phyloP scores from a whole-genome alignment of 2,113 vertebrate species.

The Ophthalmolycus amberensis region DNA sequence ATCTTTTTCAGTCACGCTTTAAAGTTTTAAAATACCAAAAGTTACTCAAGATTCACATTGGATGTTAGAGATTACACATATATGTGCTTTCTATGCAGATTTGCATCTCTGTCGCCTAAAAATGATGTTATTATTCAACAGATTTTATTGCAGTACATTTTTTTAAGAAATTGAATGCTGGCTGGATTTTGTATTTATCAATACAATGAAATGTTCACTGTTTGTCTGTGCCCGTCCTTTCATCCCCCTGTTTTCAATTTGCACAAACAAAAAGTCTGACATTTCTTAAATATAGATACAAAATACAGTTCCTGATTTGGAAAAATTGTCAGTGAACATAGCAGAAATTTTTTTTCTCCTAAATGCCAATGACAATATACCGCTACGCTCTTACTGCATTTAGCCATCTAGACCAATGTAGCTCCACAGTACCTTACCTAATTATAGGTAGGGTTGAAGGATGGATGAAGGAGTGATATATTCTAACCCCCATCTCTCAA shows the following conservation, averaged over 20 bases:
- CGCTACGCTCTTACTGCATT: constrained; percentile 18
- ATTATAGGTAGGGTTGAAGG: constrained; percentile 82
- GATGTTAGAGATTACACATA: background rate
- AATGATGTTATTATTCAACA: background rate
- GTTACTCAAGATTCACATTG: background rate
- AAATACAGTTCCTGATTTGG: background rate
- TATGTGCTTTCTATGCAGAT: constrained; percentile 4
- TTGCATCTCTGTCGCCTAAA: background rate
- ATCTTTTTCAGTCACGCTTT: background rate
- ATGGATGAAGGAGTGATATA: constrained; percentile 80
- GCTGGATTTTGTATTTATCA: background rate
- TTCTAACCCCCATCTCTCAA: constrained; percentile 51
- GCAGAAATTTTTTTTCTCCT: background rate
- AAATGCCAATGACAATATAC: background rate
- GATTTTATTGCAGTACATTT: background rate
- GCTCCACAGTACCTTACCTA: constrained; percentile 84
- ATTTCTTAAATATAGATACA: background rate
- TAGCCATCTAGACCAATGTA: constrained; percentile 75
- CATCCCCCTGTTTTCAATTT: background rate
- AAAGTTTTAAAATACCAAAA: background rate
- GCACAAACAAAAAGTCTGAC: background rate
- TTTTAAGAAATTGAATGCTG: background rate
- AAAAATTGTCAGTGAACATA: background rate
- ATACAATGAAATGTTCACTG: background rate
- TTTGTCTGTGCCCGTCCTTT: background rate